These are phyloP conservation scores for Saturnia japonica DNA, from an alignment of 2,888 invertebrate species.

Conservation along the genomic window DNA sequence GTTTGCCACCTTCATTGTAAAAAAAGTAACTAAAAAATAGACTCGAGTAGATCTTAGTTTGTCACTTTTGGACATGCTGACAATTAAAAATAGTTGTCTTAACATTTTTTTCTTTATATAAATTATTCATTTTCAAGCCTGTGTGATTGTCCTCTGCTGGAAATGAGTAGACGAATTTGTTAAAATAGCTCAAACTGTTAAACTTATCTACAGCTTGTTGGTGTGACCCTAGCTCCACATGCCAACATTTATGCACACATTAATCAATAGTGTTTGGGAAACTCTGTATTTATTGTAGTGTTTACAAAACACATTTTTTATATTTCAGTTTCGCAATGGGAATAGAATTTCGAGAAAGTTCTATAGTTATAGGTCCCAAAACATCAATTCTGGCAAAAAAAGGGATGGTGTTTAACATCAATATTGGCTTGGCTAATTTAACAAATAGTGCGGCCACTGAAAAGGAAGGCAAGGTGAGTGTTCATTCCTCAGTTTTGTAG, in stretches of 20 bases:
- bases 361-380: constrained; percentile 95
- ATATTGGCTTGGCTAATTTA: constrained; percentile 94
- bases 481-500: background rate
- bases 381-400: constrained; percentile 89
- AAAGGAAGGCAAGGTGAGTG: constrained; percentile 89
- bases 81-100: too few relatives aligned
- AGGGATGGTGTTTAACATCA: constrained; percentile 98
- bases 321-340: constrained; percentile 94
- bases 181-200: background rate
- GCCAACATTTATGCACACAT: too few relatives aligned
- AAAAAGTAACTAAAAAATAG: too few relatives aligned
- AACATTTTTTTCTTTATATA: too few relatives aligned
- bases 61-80: too few relatives aligned
- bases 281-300: background rate
- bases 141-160: background rate
- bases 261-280: background rate
- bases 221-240: too few relatives aligned
- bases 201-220: background rate
- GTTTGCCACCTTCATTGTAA: too few relatives aligned
- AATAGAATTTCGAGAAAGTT: constrained; percentile 98
- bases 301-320: constrained; percentile 8
- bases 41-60: too few relatives aligned
- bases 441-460: constrained; percentile 91
- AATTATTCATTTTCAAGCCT: too few relatives aligned
- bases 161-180: background rate